These are phyloP conservation scores for Pollicipes pollicipes DNA, from an alignment of 1,140 invertebrate genomes.

Conservation along the genomic window DNA sequence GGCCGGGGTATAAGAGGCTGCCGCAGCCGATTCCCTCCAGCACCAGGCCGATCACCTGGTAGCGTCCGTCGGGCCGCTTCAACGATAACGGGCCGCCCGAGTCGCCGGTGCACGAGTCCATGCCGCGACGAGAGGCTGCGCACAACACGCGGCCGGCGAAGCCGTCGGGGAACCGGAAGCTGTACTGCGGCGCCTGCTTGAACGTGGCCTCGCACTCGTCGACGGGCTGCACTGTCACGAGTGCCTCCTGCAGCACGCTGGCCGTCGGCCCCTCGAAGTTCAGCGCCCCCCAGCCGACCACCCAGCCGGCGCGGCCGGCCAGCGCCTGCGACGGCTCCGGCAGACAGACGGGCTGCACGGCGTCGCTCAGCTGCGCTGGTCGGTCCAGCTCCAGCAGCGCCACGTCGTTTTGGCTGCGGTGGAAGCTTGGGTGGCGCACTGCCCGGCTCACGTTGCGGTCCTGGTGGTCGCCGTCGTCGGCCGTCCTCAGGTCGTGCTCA, in stretches of 20 bases:
- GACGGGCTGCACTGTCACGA: not conserved
- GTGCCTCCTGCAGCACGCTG: not conserved
- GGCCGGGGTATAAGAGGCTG: slow-evolving; percentile 64
- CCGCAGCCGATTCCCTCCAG: slow-evolving; percentile 89
- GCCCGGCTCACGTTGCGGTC: not conserved
- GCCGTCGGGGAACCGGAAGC: not conserved
- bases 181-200: not conserved
- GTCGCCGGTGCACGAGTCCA: slow-evolving; percentile 48
- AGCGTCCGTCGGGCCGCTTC: slow-evolving; percentile 59
- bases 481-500: not conserved
- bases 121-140: not conserved
- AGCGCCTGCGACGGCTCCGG: not conserved
- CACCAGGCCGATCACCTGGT: slow-evolving; percentile 74
- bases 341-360: slow-evolving; percentile 1
- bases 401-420: not conserved
- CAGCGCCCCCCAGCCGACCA: slow-evolving; percentile 3
- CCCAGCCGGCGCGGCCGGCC: not conserved
- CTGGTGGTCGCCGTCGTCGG: not conserved
- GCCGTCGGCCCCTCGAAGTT: not conserved
- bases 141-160: not conserved
- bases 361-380: not conserved
- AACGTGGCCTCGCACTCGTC: not conserved
- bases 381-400: slow-evolving; percentile 3
- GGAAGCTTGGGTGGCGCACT: not conserved
- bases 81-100: slow-evolving; percentile 77